Evolutionary conservation across 2,113 vertebrate genomes (phyloP), one percentile per base, ranked within the genome.

Genomic region (Thalassoma bifasciatum): DNA sequence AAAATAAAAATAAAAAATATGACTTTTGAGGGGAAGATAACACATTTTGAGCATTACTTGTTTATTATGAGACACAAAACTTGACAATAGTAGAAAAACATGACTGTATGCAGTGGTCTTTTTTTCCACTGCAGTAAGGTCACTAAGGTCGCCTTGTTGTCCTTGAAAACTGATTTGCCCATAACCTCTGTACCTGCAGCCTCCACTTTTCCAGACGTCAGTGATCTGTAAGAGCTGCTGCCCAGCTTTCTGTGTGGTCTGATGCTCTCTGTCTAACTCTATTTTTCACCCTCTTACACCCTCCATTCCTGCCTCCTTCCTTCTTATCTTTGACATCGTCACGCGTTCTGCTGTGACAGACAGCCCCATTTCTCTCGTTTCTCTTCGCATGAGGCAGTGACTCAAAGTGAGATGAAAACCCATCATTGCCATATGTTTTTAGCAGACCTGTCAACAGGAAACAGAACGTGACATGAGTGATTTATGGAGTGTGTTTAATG

Each of bases 221-320:
- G 52, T 19, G 40, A 46, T 46, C 17, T 46, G 44, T 46, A 7
- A 1, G 6, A 75, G 53, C 79, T 56, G 56, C 76, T 64, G 53
- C 66, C 74, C 51, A 38, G 61, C 74, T 65, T 53, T 71, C 66
- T 72, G 69, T 85, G 77, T 79, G 79, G 78, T 79, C 78, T 80
- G 69, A 77, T 2, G 11, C 40, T 42, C 40, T 42, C 12, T 42
- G 2, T 46, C 44, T 46, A 16, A 17, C 16, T 46, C 17, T 46
- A 16, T 46, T 16, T 46, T 16, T 46, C 44, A 4, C 16, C 16
- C 44, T 46, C 44, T 46, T 30, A 30, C 30, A n/a, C n/a, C n/a
- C n/a, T n/a, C 30, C 30, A 6, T 46, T 16, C 44, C 17, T 7
- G 4, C 16, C 14, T 17, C 19, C 10, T 47, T 66, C 46, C 6